phyloP scores from a whole-genome alignment of 2,888 invertebrate genomes.

The Clusia tigrina region DNA sequence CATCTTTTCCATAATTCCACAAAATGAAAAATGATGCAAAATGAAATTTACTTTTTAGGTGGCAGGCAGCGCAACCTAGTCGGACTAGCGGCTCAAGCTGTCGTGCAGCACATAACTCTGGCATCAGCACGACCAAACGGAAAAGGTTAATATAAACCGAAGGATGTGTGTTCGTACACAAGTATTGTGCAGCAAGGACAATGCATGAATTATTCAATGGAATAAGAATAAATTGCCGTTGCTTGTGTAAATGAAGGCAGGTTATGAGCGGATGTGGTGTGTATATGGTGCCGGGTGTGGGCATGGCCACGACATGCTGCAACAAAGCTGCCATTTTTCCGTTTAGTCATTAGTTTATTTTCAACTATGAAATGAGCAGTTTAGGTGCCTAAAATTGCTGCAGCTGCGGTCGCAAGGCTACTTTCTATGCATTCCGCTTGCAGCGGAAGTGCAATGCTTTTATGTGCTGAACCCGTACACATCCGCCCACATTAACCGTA shows the following conservation, averaged over 20 bases:
- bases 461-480: constrained; percentile 3
- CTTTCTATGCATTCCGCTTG: too few species aligned
- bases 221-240: constrained; percentile 44
- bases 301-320: too few species aligned
- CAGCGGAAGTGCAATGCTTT: constrained; percentile 19
- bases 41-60: constrained; percentile 6
- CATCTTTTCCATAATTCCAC: constrained; percentile 47
- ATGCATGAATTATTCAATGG: constrained; percentile 41
- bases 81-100: constrained; percentile 49
- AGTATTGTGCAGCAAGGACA: constrained; percentile 19
- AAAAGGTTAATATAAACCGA: not conserved
- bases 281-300: too few species aligned
- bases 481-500: not conserved
- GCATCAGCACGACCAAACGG: not conserved
- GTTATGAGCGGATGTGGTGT: too few species aligned
- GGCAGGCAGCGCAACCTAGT: constrained; percentile 39
- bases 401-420: too few species aligned
- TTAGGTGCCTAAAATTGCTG: too few species aligned
- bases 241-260: too few species aligned
- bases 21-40: constrained; percentile 39
- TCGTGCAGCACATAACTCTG: constrained; percentile 36
- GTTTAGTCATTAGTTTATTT: too few species aligned
- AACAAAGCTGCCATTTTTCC: too few species aligned
- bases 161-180: not conserved
- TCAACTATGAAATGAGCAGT: too few species aligned